phyloP scores from a whole-genome alignment of 2,888 invertebrate genomes.

The Gastracanthus pulcherrimus region DNA sequence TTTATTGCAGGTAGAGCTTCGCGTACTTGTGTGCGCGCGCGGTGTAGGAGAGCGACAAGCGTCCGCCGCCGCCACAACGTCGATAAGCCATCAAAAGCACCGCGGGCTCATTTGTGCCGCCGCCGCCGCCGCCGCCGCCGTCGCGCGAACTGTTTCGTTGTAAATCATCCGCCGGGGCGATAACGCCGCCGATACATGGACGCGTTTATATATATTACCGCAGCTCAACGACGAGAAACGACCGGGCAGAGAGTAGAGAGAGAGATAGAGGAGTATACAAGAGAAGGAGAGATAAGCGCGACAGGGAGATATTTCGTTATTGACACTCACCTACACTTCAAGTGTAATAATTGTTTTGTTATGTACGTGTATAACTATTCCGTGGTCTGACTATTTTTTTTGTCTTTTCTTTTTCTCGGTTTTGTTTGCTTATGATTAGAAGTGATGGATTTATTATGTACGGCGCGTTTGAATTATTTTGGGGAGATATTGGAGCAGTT shows the following conservation, averaged over 20 bases:
- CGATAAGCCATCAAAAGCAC: slow-evolving; percentile 53
- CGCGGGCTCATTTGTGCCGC: slow-evolving; percentile 37
- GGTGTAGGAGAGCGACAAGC: no score
- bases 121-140: background rate
- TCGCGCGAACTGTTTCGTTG: slow-evolving; percentile 18
- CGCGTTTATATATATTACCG: background rate
- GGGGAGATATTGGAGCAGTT: no score
- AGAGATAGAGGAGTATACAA: no score
- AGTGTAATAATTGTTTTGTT: slow-evolving; percentile 36
- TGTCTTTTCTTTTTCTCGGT: background rate
- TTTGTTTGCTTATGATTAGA: slow-evolving; percentile 31
- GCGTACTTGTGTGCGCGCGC: background rate
- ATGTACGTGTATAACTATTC: background rate
- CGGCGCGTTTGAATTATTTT: background rate
- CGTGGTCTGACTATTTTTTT: background rate
- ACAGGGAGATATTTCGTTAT: slow-evolving; percentile 15
- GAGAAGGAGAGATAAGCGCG: background rate
- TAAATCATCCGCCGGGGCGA: slow-evolving; percentile 43
- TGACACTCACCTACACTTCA: background rate
- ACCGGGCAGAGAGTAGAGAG: no score
- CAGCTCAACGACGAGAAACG: no score
- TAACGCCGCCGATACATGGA: slow-evolving; percentile 5
- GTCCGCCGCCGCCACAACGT: no score
- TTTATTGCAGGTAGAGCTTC: slow-evolving; percentile 22
- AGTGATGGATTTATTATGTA: slow-evolving; percentile 32